Base-by-base conservation (phyloP, 2,113 vertebrate genomes). In the Corydoras maculifer region DNA sequence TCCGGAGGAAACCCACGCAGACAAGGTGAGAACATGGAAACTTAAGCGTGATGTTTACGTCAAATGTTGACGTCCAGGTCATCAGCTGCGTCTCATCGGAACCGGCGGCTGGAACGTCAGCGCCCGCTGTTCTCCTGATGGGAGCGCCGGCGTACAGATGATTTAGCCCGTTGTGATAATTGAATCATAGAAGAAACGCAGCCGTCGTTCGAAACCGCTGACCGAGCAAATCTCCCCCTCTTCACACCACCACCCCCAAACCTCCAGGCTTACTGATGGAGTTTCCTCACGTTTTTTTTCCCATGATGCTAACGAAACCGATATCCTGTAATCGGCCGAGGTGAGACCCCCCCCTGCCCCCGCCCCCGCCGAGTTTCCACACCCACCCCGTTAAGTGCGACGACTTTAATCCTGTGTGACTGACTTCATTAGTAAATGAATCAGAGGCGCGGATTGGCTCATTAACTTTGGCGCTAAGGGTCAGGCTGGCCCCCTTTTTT, bases 161-260 rank as follows among this genome's bases (percentile, higher is more conserved):
- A 72, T 77, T 77, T 67, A 58, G 74, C 76, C 50, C 69, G 69
- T 77, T 68, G 59, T 65, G 74, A 58, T 70, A 64, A 75, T 68
- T 68, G 62, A 77, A 57, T 78, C 12, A 53, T 31, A 32, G 65
- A 8, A 65, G 60, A 58, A 54, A 63, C 75, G 67, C 62, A 29
- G 15, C 78, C 50, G 55, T 32, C 49, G 62, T 18, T 29, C 62
- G 67, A 53, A 65, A 68, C 35, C 13, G 57, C 57, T 43, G 75
- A 63, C 60, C 51, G 32, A 11, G 51, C 53, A 43, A 69, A 8
- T 11, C 54, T 2, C 61, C 57, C 57, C 62, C 57, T 59, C 59
- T 57, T 25, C 59, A 10, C 4, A 13, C 12, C 53, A n/a, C 6
- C 54, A 14, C 54, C n/a, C 54, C n/a, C 14, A 57, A 14, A 57